Conservation (phyloP, 2,113 vertebrate genomes). For the Boulengeromyrus knoepffleri region DNA sequence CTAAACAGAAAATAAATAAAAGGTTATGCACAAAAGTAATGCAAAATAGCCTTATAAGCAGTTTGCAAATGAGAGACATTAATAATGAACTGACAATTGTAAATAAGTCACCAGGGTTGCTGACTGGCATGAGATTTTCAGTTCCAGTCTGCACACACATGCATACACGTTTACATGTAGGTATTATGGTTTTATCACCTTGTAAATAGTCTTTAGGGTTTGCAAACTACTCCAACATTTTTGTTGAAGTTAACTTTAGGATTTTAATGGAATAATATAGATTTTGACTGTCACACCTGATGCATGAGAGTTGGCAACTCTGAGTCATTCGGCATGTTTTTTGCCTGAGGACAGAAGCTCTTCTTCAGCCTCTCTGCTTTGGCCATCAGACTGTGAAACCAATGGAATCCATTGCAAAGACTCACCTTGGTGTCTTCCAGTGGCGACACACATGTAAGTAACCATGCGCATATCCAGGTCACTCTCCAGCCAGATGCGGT, state of each 20-base stretch:
- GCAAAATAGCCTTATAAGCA: background rate
- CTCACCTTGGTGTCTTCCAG: slow-evolving; percentile 72
- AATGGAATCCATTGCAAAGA: background rate
- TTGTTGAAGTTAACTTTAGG: too few species aligned
- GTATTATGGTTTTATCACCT: background rate
- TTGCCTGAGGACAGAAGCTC: background rate
- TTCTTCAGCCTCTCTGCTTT: background rate
- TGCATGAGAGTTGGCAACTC: too few species aligned
- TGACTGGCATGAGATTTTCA: background rate
- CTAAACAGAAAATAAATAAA: background rate
- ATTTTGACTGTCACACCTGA: background rate
- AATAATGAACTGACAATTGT: background rate
- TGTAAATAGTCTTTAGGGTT: background rate
- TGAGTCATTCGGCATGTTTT: background rate
- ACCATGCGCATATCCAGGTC: slow-evolving; percentile 91
- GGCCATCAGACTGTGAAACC: background rate
- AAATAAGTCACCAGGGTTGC: background rate
- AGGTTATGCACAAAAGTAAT: background rate
- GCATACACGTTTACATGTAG: background rate
- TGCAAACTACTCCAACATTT: background rate
- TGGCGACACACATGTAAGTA: slow-evolving; percentile 85
- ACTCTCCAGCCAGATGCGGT: slow-evolving; percentile 83
- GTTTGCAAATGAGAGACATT: background rate
- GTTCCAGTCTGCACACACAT: background rate
- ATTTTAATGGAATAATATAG: too few species aligned